A percentile compares a stretch with the other conserved stretches of the same genome.
These are phyloP conservation scores for Coenonympha glycerion DNA, from an alignment of 2,888 invertebrate genomes.

Conservation along the genomic window DNA sequence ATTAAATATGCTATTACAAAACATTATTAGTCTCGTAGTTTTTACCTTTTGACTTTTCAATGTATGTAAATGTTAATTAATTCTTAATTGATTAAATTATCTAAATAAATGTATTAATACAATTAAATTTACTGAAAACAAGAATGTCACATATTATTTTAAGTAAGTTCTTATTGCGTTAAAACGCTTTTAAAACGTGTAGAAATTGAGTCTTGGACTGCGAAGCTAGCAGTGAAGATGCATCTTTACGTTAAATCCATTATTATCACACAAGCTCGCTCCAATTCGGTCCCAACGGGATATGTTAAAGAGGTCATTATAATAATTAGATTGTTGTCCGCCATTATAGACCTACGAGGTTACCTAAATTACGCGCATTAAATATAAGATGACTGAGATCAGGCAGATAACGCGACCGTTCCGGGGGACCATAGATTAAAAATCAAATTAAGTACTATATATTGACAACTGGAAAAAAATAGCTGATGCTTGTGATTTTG, in stretches of 20 bases:
- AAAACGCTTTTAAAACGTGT: too few relatives aligned
- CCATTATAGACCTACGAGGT: slow-evolving; percentile 74
- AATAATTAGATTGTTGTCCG: slow-evolving; percentile 75
- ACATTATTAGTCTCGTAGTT: too few relatives aligned
- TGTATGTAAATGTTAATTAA: too few relatives aligned
- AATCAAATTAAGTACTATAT: not conserved
- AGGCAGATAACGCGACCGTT: slow-evolving; percentile 62
- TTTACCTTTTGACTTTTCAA: too few relatives aligned
- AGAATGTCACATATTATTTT: too few relatives aligned
- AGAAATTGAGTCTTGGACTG: too few relatives aligned
- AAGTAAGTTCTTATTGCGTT: too few relatives aligned
- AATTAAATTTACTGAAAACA: too few relatives aligned
- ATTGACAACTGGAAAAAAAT: not conserved
- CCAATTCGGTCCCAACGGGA: slow-evolving; percentile 67
- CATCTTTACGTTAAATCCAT: slow-evolving; percentile 57
- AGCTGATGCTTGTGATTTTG: not conserved
- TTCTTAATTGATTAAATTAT: too few relatives aligned
- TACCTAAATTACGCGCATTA: slow-evolving; percentile 57
- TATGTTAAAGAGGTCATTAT: slow-evolving; percentile 75
- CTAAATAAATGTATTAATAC: too few relatives aligned
- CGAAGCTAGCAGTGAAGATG: not conserved
- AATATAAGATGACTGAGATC: slow-evolving; percentile 45
- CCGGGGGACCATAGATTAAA: slow-evolving; percentile 63
- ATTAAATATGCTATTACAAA: too few relatives aligned
- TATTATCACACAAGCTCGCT: slow-evolving; percentile 58